Conservation (phyloP, 2,113 vertebrate species). For the Ictidomys tridecemlineatus region DNA sequence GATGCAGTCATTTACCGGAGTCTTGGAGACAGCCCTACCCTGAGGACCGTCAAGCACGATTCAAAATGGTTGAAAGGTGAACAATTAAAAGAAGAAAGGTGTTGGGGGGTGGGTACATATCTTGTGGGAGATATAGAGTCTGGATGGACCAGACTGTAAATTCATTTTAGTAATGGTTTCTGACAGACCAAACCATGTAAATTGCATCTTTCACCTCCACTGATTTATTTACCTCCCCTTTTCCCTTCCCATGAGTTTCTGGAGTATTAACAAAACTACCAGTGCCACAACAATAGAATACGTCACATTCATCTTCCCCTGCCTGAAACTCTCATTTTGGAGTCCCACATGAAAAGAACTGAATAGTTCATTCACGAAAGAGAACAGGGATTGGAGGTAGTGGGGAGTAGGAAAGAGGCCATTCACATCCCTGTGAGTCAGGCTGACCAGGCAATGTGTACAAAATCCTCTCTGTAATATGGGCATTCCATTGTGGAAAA, state of each 20-base stretch:
- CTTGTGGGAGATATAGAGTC: slow-evolving; percentile 72
- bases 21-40: slow-evolving; percentile 97
- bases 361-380: slow-evolving; percentile 45
- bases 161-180: slow-evolving; percentile 75
- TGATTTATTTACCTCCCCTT: slow-evolving; percentile 76
- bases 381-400: background rate
- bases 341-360: slow-evolving; percentile 55
- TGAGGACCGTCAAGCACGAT: slow-evolving; percentile 99
- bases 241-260: slow-evolving; percentile 65
- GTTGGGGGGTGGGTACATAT: background rate
- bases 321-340: slow-evolving; percentile 61
- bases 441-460: slow-evolving; percentile 36
- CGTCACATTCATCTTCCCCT: slow-evolving; percentile 65
- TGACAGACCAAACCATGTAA: slow-evolving; percentile 70
- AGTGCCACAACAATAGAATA: slow-evolving; percentile 48
- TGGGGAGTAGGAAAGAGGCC: background rate
- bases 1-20: slow-evolving; percentile 99
- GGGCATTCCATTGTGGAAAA: slow-evolving; percentile 74
- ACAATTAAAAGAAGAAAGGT: slow-evolving; percentile 57
- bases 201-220: slow-evolving; percentile 71
- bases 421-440: slow-evolving; percentile 38
- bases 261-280: slow-evolving; percentile 71
- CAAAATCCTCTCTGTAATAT: slow-evolving; percentile 56
- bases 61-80: slow-evolving; percentile 99
- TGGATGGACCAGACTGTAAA: slow-evolving; percentile 63